Percentiles rank a stretch among this genome's conserved stretches.
Conservation (phyloP, 2,888 invertebrate species). For the Bursaphelenchus okinawaensis region DNA sequence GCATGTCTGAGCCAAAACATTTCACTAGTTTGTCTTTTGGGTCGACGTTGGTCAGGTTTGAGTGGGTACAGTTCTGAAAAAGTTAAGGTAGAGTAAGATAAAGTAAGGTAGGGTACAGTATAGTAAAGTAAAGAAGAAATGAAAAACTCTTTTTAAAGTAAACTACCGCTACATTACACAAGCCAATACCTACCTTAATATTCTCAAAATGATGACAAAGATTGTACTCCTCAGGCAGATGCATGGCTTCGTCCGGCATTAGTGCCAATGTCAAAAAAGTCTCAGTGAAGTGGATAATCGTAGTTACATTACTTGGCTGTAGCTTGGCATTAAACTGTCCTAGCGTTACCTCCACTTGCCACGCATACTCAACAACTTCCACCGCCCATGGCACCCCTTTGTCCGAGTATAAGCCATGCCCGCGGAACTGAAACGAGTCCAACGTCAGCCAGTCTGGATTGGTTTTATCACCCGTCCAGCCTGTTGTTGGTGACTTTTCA, state of each 20-base stretch:
- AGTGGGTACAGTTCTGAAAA: slow-evolving; percentile 14
- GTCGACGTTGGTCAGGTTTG: slow-evolving; percentile 22
- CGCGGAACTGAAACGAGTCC: slow-evolving; percentile 69
- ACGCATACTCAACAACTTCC: slow-evolving; percentile 92
- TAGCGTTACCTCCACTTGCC: slow-evolving; percentile 86
- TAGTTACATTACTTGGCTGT: slow-evolving; percentile 65
- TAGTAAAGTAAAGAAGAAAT: too few relatives aligned
- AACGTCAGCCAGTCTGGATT: slow-evolving; percentile 67
- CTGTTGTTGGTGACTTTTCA: background rate
- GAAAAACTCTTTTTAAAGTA: too few relatives aligned
- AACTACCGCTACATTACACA: too few relatives aligned
- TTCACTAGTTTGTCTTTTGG: slow-evolving; percentile 8
- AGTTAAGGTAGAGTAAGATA: too few relatives aligned
- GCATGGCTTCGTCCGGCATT: slow-evolving; percentile 82
- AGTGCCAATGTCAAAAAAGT: slow-evolving; percentile 77
- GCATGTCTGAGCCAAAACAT: slow-evolving; percentile 27
- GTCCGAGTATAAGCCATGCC: slow-evolving; percentile 93
- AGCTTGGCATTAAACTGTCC: slow-evolving; percentile 87
- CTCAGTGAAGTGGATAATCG: slow-evolving; percentile 79
- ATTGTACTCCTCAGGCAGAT: slow-evolving; percentile 70
- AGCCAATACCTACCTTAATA: slow-evolving; percentile 12
- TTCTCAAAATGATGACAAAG: slow-evolving; percentile 61
- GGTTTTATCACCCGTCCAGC: background rate
- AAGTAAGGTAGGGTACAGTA: too few relatives aligned
- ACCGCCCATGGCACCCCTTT: slow-evolving; percentile 80